These are phyloP conservation scores for Neoitamus cyanurus DNA, from an alignment of 2,888 invertebrate genomes.

Conservation along the genomic window DNA sequence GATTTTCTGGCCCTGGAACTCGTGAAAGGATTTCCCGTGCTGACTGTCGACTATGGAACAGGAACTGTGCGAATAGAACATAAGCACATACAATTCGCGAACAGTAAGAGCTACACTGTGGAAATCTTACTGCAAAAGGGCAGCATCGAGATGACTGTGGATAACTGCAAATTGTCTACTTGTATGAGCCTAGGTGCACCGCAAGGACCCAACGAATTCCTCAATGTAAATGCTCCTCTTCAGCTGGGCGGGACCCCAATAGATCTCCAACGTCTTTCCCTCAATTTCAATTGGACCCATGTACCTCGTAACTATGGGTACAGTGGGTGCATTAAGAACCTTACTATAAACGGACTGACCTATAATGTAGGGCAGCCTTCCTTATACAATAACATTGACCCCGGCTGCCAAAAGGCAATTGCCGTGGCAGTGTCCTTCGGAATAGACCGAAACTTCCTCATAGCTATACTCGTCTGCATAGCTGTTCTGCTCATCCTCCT, in stretches of 20 bases:
- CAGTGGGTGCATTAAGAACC: conserved; percentile 90
- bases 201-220: conserved; percentile 76
- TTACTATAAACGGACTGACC: conserved; percentile 86
- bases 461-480: conserved; percentile 90
- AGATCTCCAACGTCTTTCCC: conserved; percentile 73
- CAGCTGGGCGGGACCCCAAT: conserved; percentile 84
- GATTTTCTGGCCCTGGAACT: conserved; percentile 94
- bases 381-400: conserved; percentile 75
- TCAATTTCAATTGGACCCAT: conserved; percentile 76
- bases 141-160: conserved; percentile 81
- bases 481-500: conserved; percentile 81
- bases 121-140: conserved; percentile 77
- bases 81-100: conserved; percentile 78
- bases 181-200: conserved; percentile 79
- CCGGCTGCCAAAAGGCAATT: conserved; percentile 79
- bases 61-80: conserved; percentile 80
- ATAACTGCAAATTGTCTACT: conserved; percentile 76
- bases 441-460: conserved; percentile 86
- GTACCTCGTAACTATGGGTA: conserved; percentile 79
- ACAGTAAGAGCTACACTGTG: conserved; percentile 88
- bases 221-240: conserved; percentile 87
- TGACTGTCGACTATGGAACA: conserved; percentile 89
- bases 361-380: conserved; percentile 91
- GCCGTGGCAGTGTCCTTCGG: conserved; percentile 84
- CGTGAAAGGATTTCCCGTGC: conserved; percentile 81